phyloP scores from a whole-genome alignment of 2,797 vertebrate species.

The Neosalanx taihuensis region DNA sequence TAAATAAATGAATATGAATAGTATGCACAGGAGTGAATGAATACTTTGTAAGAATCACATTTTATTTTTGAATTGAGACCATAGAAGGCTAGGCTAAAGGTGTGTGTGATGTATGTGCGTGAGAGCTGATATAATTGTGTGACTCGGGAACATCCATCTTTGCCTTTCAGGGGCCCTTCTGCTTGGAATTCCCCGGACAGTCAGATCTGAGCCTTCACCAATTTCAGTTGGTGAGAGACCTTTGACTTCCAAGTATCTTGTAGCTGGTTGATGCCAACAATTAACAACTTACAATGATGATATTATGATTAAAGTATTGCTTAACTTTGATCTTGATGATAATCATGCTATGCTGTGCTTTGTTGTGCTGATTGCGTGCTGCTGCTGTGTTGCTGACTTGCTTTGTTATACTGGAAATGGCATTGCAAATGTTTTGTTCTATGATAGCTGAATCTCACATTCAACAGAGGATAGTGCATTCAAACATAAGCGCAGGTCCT shows the following conservation, averaged over 20 bases:
- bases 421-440: slow-evolving; percentile 21
- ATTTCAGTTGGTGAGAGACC: slow-evolving; percentile 83
- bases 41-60: slow-evolving; percentile 57
- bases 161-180: slow-evolving; percentile 83
- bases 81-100: slow-evolving; percentile 46
- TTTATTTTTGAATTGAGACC: slow-evolving; percentile 63
- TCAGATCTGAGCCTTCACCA: slow-evolving; percentile 81
- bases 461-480: slow-evolving; percentile 19
- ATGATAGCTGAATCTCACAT: background rate
- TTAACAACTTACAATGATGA: slow-evolving; percentile 55
- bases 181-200: slow-evolving; percentile 81
- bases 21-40: slow-evolving; percentile 39
- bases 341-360: slow-evolving; percentile 54
- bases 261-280: slow-evolving; percentile 67
- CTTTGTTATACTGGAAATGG: slow-evolving; percentile 45
- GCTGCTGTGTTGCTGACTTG: slow-evolving; percentile 57
- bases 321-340: slow-evolving; percentile 48
- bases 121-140: slow-evolving; percentile 76
- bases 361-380: slow-evolving; percentile 54
- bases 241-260: slow-evolving; percentile 71
- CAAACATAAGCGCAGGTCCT: slow-evolving; percentile 7
- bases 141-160: slow-evolving; percentile 81
- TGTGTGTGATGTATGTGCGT: slow-evolving; percentile 4
- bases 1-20: slow-evolving; percentile 63
- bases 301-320: slow-evolving; percentile 28